Evolutionary conservation across 2,113 vertebrate genomes (phyloP), one percentile per base, ranked within the genome.

Genomic region (Carettochelys insculpta): DNA sequence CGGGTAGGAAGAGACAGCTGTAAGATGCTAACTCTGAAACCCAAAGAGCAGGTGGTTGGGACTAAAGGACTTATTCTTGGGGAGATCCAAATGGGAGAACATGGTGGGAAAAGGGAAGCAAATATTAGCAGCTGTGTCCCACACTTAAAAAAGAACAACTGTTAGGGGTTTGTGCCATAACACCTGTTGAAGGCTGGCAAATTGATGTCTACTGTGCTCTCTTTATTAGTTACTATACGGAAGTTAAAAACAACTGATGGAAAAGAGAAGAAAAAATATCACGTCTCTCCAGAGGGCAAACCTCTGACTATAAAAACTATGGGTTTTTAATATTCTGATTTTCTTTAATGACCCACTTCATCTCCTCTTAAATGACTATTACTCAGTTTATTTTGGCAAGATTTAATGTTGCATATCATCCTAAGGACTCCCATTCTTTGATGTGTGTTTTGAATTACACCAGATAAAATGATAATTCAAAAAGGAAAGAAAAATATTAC

Each of bases 21-120:
- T 83, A 83, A 73, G 79, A 88, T 54, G 89, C 58, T 88, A 94
- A 86, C 29, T 13, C 75, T 82, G 52, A 75, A 52, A 94, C 80
- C 83, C 89, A 88, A 83, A 93, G 47, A 54, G 11, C 31, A 84
- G n/a, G 45, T 92, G 11, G 22, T 50, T 85, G 48, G 85, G 86
- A 41, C 29, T 58, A 80, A 86, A 47, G n/a, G 45, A 65, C 77
- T 92, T 76, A 79, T 43, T 91, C 79, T n/a, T 71, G 31, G 3
- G 8, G 48, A n/a, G 81, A 38, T 88, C 85, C 11, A 52, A 54
- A 91, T 89, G 61, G 71, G 82, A 88, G 24, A 90, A 29, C 25
- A 91, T 77, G 45, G 38, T 68, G 38, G 56, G 27, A 43, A 95
- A 58, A 61, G 16, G 29, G 48, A 92, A 84, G 31, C 43, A 95